phyloP scores from a whole-genome alignment of 2,888 invertebrate genomes.

The Gandaritis pyraliata region DNA sequence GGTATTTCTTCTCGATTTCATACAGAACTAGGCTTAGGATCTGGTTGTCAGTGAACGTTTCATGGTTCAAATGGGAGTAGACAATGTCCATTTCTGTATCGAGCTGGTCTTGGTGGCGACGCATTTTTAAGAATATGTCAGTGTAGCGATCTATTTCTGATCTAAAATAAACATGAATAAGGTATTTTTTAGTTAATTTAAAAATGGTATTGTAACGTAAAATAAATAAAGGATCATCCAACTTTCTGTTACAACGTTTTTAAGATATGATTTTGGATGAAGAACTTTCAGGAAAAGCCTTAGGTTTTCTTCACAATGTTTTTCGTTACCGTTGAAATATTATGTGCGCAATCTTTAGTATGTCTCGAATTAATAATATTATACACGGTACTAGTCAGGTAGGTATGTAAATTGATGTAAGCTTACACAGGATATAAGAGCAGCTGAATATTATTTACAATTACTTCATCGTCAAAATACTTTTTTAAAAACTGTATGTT shows the following conservation, averaged over 20 bases:
- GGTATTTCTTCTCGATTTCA: conserved; percentile 88
- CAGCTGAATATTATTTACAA: conserved; percentile 86
- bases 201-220: too few species aligned
- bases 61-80: conserved; percentile 55
- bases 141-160: conserved; percentile 63
- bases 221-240: too few species aligned
- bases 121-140: conserved; percentile 51
- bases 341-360: too few species aligned
- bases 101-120: conserved; percentile 28
- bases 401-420: neutral
- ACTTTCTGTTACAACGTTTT: too few species aligned
- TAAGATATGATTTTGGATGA: too few species aligned
- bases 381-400: too few species aligned
- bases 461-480: conserved; percentile 79
- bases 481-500: conserved; percentile 83
- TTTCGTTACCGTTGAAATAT: too few species aligned
- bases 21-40: conserved; percentile 88
- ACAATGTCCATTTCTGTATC: conserved; percentile 48
- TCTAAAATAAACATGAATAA: conserved; percentile 44
- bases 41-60: conserved; percentile 73
- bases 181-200: too few species aligned
- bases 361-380: too few species aligned
- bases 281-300: too few species aligned
- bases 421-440: conserved; percentile 89
- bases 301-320: too few species aligned